Percentiles rank a stretch among this genome's conserved stretches.
Conservation (phyloP, 2,797 vertebrate species). For the Heliangelus exortis region DNA sequence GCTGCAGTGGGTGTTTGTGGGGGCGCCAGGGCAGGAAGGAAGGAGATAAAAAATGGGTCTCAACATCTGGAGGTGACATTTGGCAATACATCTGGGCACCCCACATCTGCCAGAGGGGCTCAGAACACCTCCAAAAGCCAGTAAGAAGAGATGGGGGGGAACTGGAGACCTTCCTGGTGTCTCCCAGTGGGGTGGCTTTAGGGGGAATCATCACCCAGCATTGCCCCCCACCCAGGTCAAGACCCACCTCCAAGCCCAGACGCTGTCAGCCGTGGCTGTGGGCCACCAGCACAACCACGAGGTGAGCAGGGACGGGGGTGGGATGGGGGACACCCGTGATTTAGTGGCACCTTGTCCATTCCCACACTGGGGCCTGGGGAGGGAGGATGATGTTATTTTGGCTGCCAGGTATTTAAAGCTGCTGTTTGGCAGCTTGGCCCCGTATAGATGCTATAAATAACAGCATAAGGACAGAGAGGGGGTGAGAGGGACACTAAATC, state of each 20-base stretch:
- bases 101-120: background rate
- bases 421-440: background rate
- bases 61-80: background rate
- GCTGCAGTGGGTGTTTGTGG: background rate
- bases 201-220: background rate
- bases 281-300: slow-evolving; percentile 95
- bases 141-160: background rate
- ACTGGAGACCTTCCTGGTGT: fast-evolving
- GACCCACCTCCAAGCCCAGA: slow-evolving; percentile 93
- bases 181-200: too few species aligned
- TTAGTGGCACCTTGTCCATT: background rate
- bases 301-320: slow-evolving; percentile 73
- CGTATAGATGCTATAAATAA: background rate
- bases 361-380: fast-evolving
- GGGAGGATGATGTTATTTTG: background rate
- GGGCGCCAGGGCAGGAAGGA: background rate
- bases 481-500: background rate
- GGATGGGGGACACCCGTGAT: too few species aligned
- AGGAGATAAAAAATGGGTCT: fast-evolving
- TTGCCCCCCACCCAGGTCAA: slow-evolving; percentile 82
- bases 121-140: background rate
- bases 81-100: background rate
- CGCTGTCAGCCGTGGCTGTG: slow-evolving; percentile 83
- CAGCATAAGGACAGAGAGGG: background rate
- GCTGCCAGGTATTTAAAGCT: background rate